Base-by-base conservation (phyloP, 2,888 invertebrate genomes). In the Chouioia cunea region DNA sequence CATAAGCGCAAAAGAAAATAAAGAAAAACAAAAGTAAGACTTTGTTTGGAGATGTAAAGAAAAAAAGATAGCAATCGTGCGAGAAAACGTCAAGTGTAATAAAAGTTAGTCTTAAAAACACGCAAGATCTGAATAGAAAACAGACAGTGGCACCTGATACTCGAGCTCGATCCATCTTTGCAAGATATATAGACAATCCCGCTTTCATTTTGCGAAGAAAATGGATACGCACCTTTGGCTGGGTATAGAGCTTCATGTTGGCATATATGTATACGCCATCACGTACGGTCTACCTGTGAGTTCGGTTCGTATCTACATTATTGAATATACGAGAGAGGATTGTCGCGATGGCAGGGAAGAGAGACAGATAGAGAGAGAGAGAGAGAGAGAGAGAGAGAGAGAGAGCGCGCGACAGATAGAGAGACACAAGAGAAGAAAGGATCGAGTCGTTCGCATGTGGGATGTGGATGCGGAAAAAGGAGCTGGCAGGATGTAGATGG, bases 301-400 rank as follows among this genome's bases (percentile, higher is more conserved):
- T 77, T 78, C 74, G 74, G 76, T 76, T 76, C 78, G 77, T 81
- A 82, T 83, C 81, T 81, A 78, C 80, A 81, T 82, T 82, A 83
- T 83, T 82, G 82, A 82, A 82, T 83, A 79, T 81, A 81, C 79
- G 81, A 78, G 78, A 75, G 76, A 78, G 78, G 74, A 16, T 16
- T 16, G n/a, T n/a, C n/a, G n/a, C n/a, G n/a, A n/a, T n/a, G n/a
- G n/a, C n/a, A 47, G 16, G 16, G 74, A 56, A 67, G 76, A 64
- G 76, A 73, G 75, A 72, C 65, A 71, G 77, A 73, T 69, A n/a
- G 74, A 67, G 75, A 23, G 58, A 50, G 52, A 18, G 8, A 44
- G 36, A 60, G 48, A 36, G 36, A 43, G 43, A 27, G 27, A 43
- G 43, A 18, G 52, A 23, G 46, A 43, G 47, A 18, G n/a, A 53